Base-by-base conservation (phyloP, 2,113 vertebrate species). In the Lepisosteus osseus region DNA sequence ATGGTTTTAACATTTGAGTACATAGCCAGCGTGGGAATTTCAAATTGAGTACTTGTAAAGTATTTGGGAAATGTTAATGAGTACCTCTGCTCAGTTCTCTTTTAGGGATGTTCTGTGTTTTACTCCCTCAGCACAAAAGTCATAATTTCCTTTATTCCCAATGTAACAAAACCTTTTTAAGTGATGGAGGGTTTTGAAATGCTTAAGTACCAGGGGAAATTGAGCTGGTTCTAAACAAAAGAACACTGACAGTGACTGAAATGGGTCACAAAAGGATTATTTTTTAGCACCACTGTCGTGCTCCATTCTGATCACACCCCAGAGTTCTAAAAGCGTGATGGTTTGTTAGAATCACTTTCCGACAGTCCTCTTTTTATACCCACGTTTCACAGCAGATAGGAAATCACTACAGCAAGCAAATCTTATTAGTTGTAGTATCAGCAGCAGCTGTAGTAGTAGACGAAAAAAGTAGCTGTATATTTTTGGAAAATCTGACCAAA, bases 191-290 rank as follows among this genome's bases (percentile, higher is more conserved):
- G 81, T 87, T 83, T 90, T 85, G 83, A 84, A 80, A 84, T 86
- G 80, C 85, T 81, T 73, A 76, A 6, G 54, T 66, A 80, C 79
- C 83, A 73, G 69, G 75, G 75, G 83, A 82, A 74, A 76, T 65
- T 59, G 68, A 67, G 74, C 69, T 57, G 76, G 55, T 57, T 69
- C 75, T 72, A 76, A 83, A 80, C 85, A 86, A 85, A 76, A 75
- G 68, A 68, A 73, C 77, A 79, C 85, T 80, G 79, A 79, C 76
- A 68, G 82, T 83, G 83, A 87, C 79, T 81, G 77, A 88, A 91
- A 82, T 85, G 76, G 88, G 86, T 86, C 84, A 80, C 80, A 86
- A 82, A 82, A 84, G 86, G 84, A 88, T 87, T 83, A 86, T 86
- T 72, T 79, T 68, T 84, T 79, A 84, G 71, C 68, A 51, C 47